Conservation (phyloP, 2,888 invertebrate species). For the Cybosia mesomella region DNA sequence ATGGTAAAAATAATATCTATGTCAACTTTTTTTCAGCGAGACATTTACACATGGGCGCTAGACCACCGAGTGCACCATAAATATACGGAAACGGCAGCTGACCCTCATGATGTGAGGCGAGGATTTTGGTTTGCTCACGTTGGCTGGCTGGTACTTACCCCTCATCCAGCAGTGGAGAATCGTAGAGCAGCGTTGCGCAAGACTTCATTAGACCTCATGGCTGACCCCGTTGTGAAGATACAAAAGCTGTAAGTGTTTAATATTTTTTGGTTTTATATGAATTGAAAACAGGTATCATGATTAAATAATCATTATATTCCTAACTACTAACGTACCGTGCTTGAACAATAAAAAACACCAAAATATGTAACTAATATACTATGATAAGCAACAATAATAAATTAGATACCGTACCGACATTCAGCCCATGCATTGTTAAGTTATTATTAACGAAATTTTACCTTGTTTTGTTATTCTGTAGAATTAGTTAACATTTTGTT, state of each 20-base stretch:
- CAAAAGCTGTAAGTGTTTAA: conserved; percentile 88
- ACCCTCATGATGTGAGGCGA: conserved; percentile 93
- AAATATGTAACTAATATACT: too few species aligned
- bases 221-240: conserved; percentile 91
- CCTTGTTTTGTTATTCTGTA: too few species aligned
- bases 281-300: too few species aligned
- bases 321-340: too few species aligned
- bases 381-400: too few species aligned
- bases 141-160: conserved; percentile 95
- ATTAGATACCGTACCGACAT: too few species aligned
- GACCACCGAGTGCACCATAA: conserved; percentile 97
- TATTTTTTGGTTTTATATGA: background rate
- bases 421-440: too few species aligned
- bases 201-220: conserved; percentile 91
- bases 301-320: too few species aligned
- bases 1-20: background rate
- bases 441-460: too few species aligned
- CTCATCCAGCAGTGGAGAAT: conserved; percentile 92
- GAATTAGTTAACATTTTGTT: too few species aligned
- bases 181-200: conserved; percentile 85
- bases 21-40: conserved; percentile 86
- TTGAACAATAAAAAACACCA: too few species aligned
- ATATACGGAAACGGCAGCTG: conserved; percentile 94
- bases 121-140: conserved; percentile 97
- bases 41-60: conserved; percentile 94